Conservation (phyloP, 2,113 vertebrate genomes). For the Rhea americana region DNA sequence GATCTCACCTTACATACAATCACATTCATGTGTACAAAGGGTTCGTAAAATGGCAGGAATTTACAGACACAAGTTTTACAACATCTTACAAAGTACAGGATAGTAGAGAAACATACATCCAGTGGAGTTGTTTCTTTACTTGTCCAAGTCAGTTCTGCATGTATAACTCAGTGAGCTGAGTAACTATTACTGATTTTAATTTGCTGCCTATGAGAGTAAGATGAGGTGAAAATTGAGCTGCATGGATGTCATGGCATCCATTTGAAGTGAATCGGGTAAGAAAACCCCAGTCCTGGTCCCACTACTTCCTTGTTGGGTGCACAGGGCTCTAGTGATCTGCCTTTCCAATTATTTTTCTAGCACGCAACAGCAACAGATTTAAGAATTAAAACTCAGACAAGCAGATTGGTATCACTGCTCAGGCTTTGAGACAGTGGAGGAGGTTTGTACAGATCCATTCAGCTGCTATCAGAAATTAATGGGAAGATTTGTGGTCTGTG, state of each 20-base stretch:
- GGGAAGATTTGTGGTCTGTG: conserved; percentile 17
- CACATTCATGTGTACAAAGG: not conserved
- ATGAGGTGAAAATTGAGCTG: not conserved
- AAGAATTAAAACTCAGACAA: conserved; percentile 5
- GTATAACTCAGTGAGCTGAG: not conserved
- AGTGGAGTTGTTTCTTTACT: not conserved
- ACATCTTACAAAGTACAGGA: not conserved
- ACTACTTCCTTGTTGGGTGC: not conserved
- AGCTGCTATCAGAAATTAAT: not conserved
- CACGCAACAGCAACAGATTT: not conserved
- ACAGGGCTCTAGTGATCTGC: not conserved
- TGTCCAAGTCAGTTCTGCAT: not conserved
- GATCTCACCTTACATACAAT: not conserved
- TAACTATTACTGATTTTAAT: not conserved
- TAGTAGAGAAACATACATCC: not conserved
- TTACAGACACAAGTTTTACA: not conserved
- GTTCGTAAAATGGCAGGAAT: not conserved
- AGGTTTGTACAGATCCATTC: not conserved
- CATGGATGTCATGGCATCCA: not conserved
- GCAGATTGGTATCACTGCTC: not conserved
- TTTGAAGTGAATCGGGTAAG: not conserved
- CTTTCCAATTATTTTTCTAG: not conserved
- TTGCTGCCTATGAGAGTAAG: not conserved
- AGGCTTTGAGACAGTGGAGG: not conserved
- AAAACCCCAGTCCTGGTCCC: not conserved